Conservation (phyloP, 2,113 vertebrate genomes). For the Camarhynchus parvulus region DNA sequence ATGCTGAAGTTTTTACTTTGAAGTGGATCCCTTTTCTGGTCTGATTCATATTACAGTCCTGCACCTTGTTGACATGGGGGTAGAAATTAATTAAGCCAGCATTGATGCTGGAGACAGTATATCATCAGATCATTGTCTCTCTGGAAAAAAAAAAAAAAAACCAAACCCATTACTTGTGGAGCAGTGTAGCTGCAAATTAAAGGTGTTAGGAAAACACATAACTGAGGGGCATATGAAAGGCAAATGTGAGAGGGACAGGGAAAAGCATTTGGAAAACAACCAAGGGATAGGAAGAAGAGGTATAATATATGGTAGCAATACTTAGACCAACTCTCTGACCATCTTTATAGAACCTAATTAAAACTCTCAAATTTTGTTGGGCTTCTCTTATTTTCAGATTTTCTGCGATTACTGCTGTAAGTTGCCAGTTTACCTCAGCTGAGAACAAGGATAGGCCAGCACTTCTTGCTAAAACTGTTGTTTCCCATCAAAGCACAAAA, state of each 20-base stretch:
- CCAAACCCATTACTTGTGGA: slow-evolving; percentile 34
- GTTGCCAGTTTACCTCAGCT: not conserved
- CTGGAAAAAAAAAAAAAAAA: slow-evolving; percentile 7
- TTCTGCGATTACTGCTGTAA: not conserved
- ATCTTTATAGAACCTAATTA: not conserved
- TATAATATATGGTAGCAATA: not conserved
- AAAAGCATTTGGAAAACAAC: not conserved
- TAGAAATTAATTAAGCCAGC: slow-evolving; percentile 48
- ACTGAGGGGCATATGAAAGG: slow-evolving; percentile 38
- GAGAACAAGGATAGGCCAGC: not conserved
- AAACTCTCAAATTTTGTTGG: not conserved
- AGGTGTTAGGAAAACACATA: slow-evolving; percentile 4
- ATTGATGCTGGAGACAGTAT: not conserved
- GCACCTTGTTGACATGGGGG: not conserved
- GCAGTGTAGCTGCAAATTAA: slow-evolving; percentile 32
- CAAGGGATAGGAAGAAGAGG: not conserved
- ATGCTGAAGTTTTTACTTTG: not conserved
- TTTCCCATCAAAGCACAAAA: slow-evolving; percentile 34
- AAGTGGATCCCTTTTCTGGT: not conserved
- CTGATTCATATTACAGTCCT: not conserved
- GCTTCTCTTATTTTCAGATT: not conserved
- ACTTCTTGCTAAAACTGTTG: not conserved
- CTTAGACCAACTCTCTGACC: not conserved
- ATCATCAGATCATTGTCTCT: slow-evolving; percentile 31
- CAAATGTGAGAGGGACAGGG: not conserved